Conservation (phyloP, 2,888 invertebrate species). For the Drosophila mimetica region DNA sequence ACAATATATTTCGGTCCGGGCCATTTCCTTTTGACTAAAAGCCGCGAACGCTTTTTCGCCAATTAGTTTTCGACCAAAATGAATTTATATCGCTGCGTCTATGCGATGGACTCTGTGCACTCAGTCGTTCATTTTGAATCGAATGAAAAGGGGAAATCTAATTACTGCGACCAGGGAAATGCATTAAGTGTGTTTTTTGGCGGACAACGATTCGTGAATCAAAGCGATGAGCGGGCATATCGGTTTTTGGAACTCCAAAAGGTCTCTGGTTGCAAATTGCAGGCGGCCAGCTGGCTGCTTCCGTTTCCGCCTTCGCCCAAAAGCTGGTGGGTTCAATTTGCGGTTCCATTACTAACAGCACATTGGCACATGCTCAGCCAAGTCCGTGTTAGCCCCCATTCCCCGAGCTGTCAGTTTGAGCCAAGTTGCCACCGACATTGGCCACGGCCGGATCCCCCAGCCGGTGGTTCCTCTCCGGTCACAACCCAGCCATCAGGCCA, state of each 20-base stretch:
- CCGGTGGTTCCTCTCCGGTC: constrained; percentile 21
- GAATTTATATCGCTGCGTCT: constrained; percentile 46
- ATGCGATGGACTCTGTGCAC: constrained; percentile 15
- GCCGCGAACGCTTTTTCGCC: constrained; percentile 51
- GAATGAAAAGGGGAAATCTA: constrained; percentile 42
- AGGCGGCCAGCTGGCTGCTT: constrained; percentile 19
- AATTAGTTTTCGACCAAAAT: constrained; percentile 50
- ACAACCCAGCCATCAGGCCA: constrained; percentile 35
- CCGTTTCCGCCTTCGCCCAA: constrained; percentile 18
- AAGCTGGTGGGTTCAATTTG: constrained; percentile 63
- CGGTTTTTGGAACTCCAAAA: constrained; percentile 1
- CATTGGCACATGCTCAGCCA: constrained; percentile 63
- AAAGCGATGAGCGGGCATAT: constrained; percentile 25
- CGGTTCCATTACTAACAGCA: constrained; percentile 65
- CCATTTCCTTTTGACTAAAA: constrained; percentile 6
- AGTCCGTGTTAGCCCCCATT: neutral
- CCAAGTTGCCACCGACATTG: constrained; percentile 28
- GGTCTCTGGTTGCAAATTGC: constrained; percentile 37
- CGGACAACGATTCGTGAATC: constrained; percentile 7
- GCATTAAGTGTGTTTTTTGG: constrained; percentile 50
- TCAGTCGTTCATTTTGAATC: constrained; percentile 20
- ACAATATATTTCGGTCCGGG: neutral
- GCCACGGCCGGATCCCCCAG: constrained; percentile 26
- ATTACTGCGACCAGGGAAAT: constrained; percentile 44
- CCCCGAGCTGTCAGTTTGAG: constrained; percentile 35